phyloP scores from a whole-genome alignment of 2,113 vertebrate genomes.

The Otolemur garnettii region DNA sequence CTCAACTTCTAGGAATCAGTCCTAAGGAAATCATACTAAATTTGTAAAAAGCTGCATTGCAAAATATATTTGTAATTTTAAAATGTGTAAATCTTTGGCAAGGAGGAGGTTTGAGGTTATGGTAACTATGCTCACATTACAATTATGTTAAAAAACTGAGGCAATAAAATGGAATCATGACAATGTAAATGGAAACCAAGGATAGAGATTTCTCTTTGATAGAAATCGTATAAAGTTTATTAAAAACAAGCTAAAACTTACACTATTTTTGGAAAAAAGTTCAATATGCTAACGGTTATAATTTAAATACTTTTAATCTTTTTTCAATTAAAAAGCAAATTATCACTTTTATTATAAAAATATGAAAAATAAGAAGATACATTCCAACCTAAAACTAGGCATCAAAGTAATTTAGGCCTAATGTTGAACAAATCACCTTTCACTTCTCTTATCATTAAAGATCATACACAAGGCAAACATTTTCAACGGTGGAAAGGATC shows the following conservation, averaged over 20 bases:
- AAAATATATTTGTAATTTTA: background rate
- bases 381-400: background rate
- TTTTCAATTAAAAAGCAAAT: background rate
- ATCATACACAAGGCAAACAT: background rate
- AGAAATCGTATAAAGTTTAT: background rate
- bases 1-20: background rate
- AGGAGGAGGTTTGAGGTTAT: background rate
- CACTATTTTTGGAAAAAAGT: background rate
- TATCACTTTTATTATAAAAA: background rate
- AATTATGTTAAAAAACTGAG: constrained; percentile 27
- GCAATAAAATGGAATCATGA: background rate
- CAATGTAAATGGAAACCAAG: background rate
- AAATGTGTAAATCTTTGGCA: background rate
- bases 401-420: background rate
- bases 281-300: background rate
- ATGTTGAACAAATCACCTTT: background rate
- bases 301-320: background rate
- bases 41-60: background rate
- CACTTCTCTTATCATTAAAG: background rate
- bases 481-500: background rate
- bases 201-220: background rate
- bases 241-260: background rate
- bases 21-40: background rate
- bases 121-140: background rate
- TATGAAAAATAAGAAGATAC: background rate